Evolutionary conservation across 2,113 vertebrate species (phyloP).

Genomic region (Noturus placidus): DNA sequence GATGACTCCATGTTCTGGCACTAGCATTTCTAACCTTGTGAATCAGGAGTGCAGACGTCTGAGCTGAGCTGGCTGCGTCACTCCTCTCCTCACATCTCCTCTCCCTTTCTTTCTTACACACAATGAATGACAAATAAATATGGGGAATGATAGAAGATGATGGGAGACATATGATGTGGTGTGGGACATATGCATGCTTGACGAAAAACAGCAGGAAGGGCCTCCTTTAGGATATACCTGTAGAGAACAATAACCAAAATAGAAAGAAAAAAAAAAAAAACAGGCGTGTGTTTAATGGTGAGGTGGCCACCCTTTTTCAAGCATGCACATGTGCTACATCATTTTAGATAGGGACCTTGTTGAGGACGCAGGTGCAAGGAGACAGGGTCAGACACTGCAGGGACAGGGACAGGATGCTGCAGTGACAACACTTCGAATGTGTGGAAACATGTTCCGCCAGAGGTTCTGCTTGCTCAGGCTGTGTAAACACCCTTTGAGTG

Average conservation of each 20-base stretch:
- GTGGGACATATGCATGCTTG: conserved; percentile 61
- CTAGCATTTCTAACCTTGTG: conserved; percentile 35
- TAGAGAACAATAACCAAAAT: conserved; percentile 64
- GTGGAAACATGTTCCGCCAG: background rate
- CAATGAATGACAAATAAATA: conserved; percentile 70
- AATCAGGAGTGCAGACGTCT: conserved; percentile 31
- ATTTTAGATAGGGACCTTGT: conserved; percentile 13
- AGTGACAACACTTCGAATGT: background rate
- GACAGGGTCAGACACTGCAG: background rate
- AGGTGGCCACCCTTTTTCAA: conserved; percentile 40
- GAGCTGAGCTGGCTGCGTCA: conserved; percentile 55
- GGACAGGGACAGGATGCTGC: background rate
- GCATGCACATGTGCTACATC: conserved; percentile 55
- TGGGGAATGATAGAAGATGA: conserved; percentile 51
- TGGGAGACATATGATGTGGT: conserved; percentile 32
- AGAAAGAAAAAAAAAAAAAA: conserved; percentile 53
- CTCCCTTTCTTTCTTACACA: conserved; percentile 58
- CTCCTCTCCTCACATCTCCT: conserved; percentile 62
- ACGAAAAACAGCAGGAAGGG: conserved; percentile 55
- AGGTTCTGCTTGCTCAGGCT: background rate
- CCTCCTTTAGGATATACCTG: conserved; percentile 74
- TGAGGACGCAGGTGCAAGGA: background rate
- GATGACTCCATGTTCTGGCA: conserved; percentile 1
- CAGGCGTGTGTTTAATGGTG: conserved; percentile 60
- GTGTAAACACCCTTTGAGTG: background rate